Base-by-base conservation (phyloP, 2,113 vertebrate genomes). In the Arizona elegans region DNA sequence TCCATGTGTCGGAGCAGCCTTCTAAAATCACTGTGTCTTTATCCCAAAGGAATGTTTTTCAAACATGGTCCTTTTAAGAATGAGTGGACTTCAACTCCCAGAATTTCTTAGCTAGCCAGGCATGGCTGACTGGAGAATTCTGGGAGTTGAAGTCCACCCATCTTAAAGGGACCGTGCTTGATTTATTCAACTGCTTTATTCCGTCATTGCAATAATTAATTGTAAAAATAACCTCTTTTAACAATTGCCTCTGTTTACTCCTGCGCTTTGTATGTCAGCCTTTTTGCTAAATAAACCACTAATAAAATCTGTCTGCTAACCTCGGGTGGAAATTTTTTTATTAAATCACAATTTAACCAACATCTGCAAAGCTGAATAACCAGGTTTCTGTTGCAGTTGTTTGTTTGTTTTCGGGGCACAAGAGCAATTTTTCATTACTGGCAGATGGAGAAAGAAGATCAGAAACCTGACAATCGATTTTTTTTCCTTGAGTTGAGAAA, bases 221-320 rank as follows among this genome's bases (percentile, higher is more conserved):
- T 52, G 0, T n/a, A n/a, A 70, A 65, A 62, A 26, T 10, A 10
- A 26, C 0, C 8, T 26, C 23, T 59, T 26, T 62, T 24, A 62
- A 62, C 23, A 62, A 0, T 92, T 47, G 96, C 91, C 54, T 91
- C 92, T 92, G 86, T 86, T 13, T 8, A 54, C 85, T 89, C 87
- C 86, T 93, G 92, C 87, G 92, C 8, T 21, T 0, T 96, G 50
- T 95, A 58, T 91, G 26, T 47, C 50, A 58, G 70, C 96, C 56
- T 1, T 92, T 97, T 94, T 96, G 91, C 93, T 94, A 59, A 98
- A 97, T 97, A 97, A 97, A 98, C 8, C 93, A 47, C 95, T 95
- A 98, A 98, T 98, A 98, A 98, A 59, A 98, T 91, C 0, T 96
- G 97, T 95, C 1, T 91, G 95, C 96, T 95, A 96, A 97, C 94